Conservation (phyloP, 2,113 vertebrate species). For the Climacteris rufus region DNA sequence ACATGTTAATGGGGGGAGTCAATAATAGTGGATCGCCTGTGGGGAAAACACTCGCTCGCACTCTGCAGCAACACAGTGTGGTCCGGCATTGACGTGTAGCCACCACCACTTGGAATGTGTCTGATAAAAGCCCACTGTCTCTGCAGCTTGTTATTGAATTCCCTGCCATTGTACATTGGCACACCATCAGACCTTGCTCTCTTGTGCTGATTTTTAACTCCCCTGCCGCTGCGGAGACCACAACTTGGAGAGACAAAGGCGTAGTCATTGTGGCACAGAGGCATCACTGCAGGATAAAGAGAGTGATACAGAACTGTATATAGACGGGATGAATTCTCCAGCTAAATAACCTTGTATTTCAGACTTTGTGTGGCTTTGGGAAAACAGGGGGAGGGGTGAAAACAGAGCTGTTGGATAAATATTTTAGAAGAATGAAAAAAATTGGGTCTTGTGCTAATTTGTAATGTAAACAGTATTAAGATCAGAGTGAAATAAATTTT, state of each 20-base stretch:
- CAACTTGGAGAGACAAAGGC: slow-evolving; percentile 51
- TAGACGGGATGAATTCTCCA: not conserved
- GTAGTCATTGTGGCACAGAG: slow-evolving; percentile 31
- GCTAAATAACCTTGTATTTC: not conserved
- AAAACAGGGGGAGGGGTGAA: not conserved
- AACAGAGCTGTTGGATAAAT: not conserved
- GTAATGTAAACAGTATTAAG: not conserved
- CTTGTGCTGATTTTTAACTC: slow-evolving; percentile 49
- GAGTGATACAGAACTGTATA: not conserved
- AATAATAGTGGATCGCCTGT: slow-evolving; percentile 81
- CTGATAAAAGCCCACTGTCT: slow-evolving; percentile 72
- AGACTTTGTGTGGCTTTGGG: not conserved
- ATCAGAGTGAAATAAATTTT: not conserved
- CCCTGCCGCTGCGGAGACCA: slow-evolving; percentile 12
- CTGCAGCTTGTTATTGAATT: slow-evolving; percentile 68
- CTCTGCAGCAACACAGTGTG: slow-evolving; percentile 57
- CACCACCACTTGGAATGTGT: slow-evolving; percentile 60
- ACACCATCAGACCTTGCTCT: slow-evolving; percentile 56
- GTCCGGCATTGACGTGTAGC: slow-evolving; percentile 67
- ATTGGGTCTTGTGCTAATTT: not conserved
- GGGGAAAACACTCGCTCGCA: slow-evolving; percentile 71
- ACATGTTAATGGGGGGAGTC: slow-evolving; percentile 79
- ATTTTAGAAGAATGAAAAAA: not conserved
- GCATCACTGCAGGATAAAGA: not conserved
- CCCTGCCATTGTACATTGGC: slow-evolving; percentile 46